Evolutionary conservation across 2,888 invertebrate species (phyloP).

Genomic region (Thumatha senex): DNA sequence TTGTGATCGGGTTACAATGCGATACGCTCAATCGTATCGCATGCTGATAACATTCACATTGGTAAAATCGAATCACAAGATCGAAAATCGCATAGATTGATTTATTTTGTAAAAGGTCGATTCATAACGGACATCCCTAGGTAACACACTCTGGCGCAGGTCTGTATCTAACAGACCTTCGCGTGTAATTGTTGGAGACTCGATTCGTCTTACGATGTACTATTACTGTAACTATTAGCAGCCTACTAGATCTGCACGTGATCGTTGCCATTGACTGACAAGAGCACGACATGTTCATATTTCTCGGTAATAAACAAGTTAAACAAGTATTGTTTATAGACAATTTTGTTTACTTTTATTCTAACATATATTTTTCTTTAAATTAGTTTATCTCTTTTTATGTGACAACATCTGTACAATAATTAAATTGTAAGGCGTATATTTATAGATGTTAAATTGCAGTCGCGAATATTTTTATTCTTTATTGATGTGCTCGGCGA

Average conservation of each 20-base stretch:
- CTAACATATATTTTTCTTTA: not conserved
- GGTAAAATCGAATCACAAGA: too few relatives aligned
- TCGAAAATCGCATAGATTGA: too few relatives aligned
- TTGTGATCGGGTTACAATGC: too few relatives aligned
- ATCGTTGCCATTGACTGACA: slow-evolving; percentile 3
- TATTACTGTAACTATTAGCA: not conserved
- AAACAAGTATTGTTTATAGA: not conserved
- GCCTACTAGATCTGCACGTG: slow-evolving; percentile 23
- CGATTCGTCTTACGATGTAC: too few relatives aligned
- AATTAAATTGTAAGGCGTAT: not conserved
- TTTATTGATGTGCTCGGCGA: slow-evolving; percentile 11
- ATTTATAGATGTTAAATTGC: slow-evolving; percentile 6
- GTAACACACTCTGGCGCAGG: too few relatives aligned
- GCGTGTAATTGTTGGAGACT: too few relatives aligned
- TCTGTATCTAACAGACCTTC: not conserved
- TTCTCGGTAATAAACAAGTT: not conserved
- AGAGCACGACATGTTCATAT: slow-evolving; percentile 1
- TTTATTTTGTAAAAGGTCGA: too few relatives aligned
- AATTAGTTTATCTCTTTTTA: not conserved
- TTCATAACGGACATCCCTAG: too few relatives aligned
- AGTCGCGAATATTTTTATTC: slow-evolving; percentile 12
- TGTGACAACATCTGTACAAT: slow-evolving; percentile 8
- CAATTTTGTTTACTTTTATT: not conserved
- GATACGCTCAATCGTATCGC: too few relatives aligned
- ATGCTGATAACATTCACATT: too few relatives aligned